Evolutionary conservation across 2,797 vertebrate genomes (phyloP).

Genomic region (Enteromius mattozi): DNA sequence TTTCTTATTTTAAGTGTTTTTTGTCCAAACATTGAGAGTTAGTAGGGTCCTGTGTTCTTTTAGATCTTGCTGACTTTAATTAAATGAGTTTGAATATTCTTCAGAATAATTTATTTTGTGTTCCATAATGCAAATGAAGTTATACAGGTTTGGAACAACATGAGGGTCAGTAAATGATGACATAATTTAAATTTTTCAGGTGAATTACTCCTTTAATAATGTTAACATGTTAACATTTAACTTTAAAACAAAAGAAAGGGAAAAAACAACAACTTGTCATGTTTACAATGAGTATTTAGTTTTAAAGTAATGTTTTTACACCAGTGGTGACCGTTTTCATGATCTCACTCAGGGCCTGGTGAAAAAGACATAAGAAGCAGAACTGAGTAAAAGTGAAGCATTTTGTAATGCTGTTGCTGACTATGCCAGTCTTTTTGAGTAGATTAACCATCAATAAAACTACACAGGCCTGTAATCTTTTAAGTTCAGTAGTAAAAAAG

Average conservation of each 20-base stretch:
- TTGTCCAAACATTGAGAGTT: background rate
- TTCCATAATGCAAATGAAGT: background rate
- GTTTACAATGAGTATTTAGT: background rate
- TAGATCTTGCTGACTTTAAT: background rate
- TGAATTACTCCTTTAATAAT: too few relatives aligned
- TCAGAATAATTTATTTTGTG: background rate
- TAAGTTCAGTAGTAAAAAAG: background rate
- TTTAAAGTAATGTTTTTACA: slow-evolving; percentile 1
- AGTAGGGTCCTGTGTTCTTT: background rate
- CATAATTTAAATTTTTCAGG: accelerated
- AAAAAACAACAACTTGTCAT: background rate
- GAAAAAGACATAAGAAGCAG: slow-evolving; percentile 9
- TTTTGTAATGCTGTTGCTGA: background rate
- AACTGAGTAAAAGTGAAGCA: background rate
- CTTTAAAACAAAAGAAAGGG: background rate
- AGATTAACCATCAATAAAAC: slow-evolving; percentile 45
- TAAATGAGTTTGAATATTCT: background rate
- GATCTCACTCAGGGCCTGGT: too few relatives aligned
- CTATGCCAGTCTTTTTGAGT: background rate
- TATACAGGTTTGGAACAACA: background rate
- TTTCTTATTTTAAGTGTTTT: background rate
- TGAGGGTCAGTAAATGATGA: background rate
- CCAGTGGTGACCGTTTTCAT: background rate
- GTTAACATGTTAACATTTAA: background rate
- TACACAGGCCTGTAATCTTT: background rate